A percentile compares a stretch with the other conserved stretches of the same genome.
These are phyloP conservation scores for Athalia circularis DNA, from an alignment of 2,888 invertebrate genomes.

Conservation along the genomic window DNA sequence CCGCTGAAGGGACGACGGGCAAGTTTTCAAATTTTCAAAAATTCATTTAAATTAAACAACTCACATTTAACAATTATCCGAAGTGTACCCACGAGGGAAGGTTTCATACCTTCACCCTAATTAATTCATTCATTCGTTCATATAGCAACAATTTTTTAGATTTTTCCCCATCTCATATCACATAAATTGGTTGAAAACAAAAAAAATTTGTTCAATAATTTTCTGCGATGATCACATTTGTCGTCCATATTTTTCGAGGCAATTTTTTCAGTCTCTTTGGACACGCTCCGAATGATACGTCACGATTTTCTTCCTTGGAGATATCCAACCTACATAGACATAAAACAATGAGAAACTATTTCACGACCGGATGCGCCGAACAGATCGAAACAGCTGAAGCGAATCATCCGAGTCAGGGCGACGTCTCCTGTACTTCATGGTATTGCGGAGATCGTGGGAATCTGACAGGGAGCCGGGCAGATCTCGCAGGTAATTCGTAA, in stretches of 20 bases:
- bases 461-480: not conserved
- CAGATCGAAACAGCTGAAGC: constrained; percentile 6
- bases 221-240: too few species aligned
- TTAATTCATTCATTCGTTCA: constrained; percentile 16
- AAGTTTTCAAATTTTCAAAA: constrained; percentile 38
- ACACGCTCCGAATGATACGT: too few species aligned
- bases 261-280: too few species aligned
- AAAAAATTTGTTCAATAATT: not conserved
- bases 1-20: not conserved
- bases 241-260: too few species aligned
- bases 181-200: not conserved
- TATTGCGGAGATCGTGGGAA: not conserved
- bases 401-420: not conserved
- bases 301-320: too few species aligned
- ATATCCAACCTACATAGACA: too few species aligned
- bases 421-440: too few species aligned
- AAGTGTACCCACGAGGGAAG: not conserved
- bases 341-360: constrained; percentile 4
- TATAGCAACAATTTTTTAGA: not conserved
- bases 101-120: too few species aligned
- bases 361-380: constrained; percentile 15
- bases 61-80: constrained; percentile 19
- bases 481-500: constrained; percentile 54
- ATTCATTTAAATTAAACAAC: constrained; percentile 10
- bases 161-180: not conserved